These are phyloP conservation scores for Neodiprion fabricii DNA, from an alignment of 1,140 invertebrate species.

Conservation along the genomic window DNA sequence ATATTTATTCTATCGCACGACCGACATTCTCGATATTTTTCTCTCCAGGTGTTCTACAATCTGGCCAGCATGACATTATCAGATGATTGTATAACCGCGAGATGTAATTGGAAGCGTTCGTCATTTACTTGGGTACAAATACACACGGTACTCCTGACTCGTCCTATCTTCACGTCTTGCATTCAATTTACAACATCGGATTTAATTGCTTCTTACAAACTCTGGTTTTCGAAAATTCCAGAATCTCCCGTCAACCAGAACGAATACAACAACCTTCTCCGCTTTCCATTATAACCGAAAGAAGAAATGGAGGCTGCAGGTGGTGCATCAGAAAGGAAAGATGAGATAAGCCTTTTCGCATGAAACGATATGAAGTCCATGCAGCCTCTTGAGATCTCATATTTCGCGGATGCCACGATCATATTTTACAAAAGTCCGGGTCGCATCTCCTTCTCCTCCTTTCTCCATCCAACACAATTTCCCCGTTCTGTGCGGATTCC, in stretches of 20 bases:
- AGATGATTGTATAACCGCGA: background rate
- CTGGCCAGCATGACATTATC: background rate
- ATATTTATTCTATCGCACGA: background rate
- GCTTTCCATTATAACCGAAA: no score
- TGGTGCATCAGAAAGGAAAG: background rate
- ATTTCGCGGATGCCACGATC: slow-evolving; percentile 48
- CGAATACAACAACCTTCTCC: no score
- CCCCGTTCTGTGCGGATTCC: background rate
- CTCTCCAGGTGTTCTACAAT: background rate
- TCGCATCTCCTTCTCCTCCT: slow-evolving; percentile 6
- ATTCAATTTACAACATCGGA: no score
- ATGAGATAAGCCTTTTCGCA: slow-evolving; percentile 24
- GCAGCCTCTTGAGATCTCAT: slow-evolving; percentile 49
- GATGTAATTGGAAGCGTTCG: background rate
- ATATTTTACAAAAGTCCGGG: slow-evolving; percentile 37
- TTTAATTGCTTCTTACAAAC: no score
- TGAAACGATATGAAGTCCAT: slow-evolving; percentile 29
- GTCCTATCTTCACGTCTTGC: slow-evolving; percentile 40
- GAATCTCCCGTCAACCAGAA: no score
- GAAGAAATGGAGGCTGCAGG: no score
- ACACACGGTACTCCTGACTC: slow-evolving; percentile 24
- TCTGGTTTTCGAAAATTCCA: no score
- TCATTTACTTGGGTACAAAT: slow-evolving; percentile 27
- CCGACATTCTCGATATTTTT: slow-evolving; percentile 5
- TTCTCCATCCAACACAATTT: background rate